Evolutionary conservation across 2,888 invertebrate genomes (phyloP).

Genomic region (Reticulitermes lucifugus): DNA sequence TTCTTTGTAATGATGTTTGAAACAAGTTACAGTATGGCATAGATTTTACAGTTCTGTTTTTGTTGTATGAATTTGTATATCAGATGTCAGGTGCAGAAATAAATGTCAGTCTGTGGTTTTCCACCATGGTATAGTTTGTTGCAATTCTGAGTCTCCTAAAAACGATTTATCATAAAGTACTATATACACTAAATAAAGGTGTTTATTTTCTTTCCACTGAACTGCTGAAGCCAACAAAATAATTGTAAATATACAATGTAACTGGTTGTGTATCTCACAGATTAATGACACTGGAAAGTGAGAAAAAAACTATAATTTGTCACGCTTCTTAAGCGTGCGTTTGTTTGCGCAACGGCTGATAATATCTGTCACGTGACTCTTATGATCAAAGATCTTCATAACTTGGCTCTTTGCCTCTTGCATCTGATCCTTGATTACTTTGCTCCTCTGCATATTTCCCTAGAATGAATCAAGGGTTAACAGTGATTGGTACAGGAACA

Average conservation of each 20-base stretch:
- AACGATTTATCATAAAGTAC: not conserved
- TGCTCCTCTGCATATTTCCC: slow-evolving; percentile 95
- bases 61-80: not conserved
- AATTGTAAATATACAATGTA: not conserved
- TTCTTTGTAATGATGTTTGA: not conserved
- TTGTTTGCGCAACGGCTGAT: slow-evolving; percentile 92
- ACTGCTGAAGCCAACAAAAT: not conserved
- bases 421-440: slow-evolving; percentile 92
- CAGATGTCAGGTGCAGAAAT: not conserved
- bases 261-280: not conserved
- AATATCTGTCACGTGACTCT: slow-evolving; percentile 88
- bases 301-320: slow-evolving; percentile 63
- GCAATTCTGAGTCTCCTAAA: not conserved
- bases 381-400: slow-evolving; percentile 91
- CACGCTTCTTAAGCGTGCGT: slow-evolving; percentile 91
- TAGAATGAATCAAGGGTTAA: slow-evolving; percentile 63
- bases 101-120: not conserved
- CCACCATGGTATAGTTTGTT: not conserved
- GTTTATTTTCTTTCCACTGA: not conserved
- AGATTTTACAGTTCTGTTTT: not conserved
- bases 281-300: not conserved
- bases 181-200: not conserved
- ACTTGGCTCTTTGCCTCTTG: slow-evolving; percentile 89
- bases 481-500: slow-evolving; percentile 38
- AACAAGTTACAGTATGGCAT: not conserved